Base-by-base conservation (phyloP, 1,140 invertebrate genomes). In the Zophobas morio region DNA sequence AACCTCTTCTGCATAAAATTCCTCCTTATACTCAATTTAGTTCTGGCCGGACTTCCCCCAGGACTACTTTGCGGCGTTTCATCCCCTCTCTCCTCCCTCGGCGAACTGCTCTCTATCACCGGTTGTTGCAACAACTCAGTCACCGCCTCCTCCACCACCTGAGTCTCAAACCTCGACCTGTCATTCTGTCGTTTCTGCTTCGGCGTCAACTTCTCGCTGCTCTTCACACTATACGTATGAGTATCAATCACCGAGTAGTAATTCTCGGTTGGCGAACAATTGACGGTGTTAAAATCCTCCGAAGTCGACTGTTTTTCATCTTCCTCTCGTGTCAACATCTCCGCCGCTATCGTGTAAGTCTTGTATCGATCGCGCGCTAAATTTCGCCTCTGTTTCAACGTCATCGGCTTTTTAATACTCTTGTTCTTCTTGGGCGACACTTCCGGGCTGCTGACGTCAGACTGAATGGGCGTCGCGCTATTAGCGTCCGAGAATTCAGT, bases 331-430 rank as follows among this genome's bases (percentile, higher is more conserved):
- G 87, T 85, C 32, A 87, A 86, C 78, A 87, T 86, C 57, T 89
- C 90, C 20, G 90, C 90, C 8, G 89, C 91, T 46, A 95, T 93
- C 0, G 93, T 95, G 80, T 95, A 95, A 0, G 94, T 95, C 83
- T 91, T 92, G 81, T 93, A 95, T 70, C 94, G 89, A 80, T 95
- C 93, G 83, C 94, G 93, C 1, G 90, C 89, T 34, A 93, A 82
- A 51, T 90, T 91, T 74, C 94, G 86, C 82, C 92, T 93, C 81
- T 95, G 92, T 86, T 94, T 94, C 0, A 94, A 93, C 0, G 93
- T 94, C 53, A 94, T 82, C 6, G 90, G 86, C 75, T 89, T 90
- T 1, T 1, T 82, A 36, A 70, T 87, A 2, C 36, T 87, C 53
- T 85, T 85, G 5, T 85, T 87, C 81, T 90, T 92, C 79, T 93